Evolutionary conservation across 2,888 invertebrate genomes (phyloP), one percentile per base, ranked within the genome.

Genomic region (Yponomeuta malinellus): DNA sequence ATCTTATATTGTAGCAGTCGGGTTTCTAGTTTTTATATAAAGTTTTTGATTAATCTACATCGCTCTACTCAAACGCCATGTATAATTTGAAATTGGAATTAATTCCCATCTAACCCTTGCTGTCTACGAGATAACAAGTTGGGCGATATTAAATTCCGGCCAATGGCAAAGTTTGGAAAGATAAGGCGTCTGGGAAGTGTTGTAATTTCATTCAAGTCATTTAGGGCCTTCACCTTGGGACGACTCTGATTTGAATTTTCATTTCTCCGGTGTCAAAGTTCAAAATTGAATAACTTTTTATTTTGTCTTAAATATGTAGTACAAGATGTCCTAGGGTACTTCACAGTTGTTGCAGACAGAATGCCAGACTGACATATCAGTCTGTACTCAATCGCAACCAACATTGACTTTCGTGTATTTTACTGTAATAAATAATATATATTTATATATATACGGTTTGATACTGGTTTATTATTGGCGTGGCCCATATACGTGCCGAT

Each of bases 111-210:
- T 81, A 81, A 81, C 83, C 81, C 81, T 78, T 74, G 70, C 77
- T 77, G 78, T 78, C 78, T 75, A 74, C 73, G 72, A 82, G 86
- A 87, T 86, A 87, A 78, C 80, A 86, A 83, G 81, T 87, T 83
- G 75, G 74, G 81, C 83, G 82, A 83, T 87, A 87, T 87, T 86
- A 86, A 87, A 87, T 86, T 83, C 83, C 79, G 70, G 76, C 79
- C 77, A 75, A 79, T 79, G 81, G 71, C 72, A 83, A 87, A 85
- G 78, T 86, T 85, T 71, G 77, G 75, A 37, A 10, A 48, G 67
- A 37, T 37, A 67, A 33, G 67, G 33, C 67, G 37, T 43, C 15
- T 43, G 33, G 10, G 52, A 52, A 48, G 68, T 52, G 52, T 48
- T 29, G 48, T 69, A 48, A 69, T 69, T 69, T 52, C 68, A 69